phyloP scores from a whole-genome alignment of 1,140 invertebrate species.

The Danaus plexippus region DNA sequence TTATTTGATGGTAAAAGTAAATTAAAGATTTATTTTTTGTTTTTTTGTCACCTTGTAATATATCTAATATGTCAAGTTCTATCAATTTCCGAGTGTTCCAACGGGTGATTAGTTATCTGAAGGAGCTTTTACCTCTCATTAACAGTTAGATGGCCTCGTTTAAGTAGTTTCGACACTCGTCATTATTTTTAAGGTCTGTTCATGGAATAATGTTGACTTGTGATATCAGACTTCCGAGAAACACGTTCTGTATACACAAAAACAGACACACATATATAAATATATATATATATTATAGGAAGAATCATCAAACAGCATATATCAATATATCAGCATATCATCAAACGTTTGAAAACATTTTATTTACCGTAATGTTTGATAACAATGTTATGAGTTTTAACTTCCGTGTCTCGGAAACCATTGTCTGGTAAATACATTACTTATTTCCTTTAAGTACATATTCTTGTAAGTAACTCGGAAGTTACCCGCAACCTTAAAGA shows the following conservation, averaged over 20 bases:
- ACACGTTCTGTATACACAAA: no score
- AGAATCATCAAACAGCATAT: no score
- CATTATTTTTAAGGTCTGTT: slow-evolving; percentile 27
- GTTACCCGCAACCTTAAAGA: slow-evolving; percentile 15
- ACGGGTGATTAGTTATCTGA: slow-evolving; percentile 51
- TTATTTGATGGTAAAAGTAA: no score
- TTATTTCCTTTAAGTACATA: slow-evolving; percentile 15
- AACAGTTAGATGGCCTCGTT: slow-evolving; percentile 61
- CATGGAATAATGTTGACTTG: slow-evolving; percentile 7
- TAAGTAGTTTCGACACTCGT: slow-evolving; percentile 46
- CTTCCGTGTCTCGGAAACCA: background rate
- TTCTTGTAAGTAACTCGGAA: slow-evolving; percentile 17
- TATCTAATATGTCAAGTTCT: slow-evolving; percentile 39
- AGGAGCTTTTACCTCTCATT: slow-evolving; percentile 63
- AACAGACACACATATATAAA: no score
- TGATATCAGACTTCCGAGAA: no score
- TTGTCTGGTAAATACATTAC: slow-evolving; percentile 8
- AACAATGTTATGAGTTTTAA: background rate
- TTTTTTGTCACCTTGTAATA: slow-evolving; percentile 18
- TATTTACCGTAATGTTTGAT: background rate
- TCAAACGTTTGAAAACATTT: no score
- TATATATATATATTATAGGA: no score
- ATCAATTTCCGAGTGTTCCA: slow-evolving; percentile 35
- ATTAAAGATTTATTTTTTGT: slow-evolving; percentile 5
- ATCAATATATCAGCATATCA: no score